These are phyloP conservation scores for Pilophorus perplexus DNA, from an alignment of 2,888 invertebrate species.

Conservation along the genomic window DNA sequence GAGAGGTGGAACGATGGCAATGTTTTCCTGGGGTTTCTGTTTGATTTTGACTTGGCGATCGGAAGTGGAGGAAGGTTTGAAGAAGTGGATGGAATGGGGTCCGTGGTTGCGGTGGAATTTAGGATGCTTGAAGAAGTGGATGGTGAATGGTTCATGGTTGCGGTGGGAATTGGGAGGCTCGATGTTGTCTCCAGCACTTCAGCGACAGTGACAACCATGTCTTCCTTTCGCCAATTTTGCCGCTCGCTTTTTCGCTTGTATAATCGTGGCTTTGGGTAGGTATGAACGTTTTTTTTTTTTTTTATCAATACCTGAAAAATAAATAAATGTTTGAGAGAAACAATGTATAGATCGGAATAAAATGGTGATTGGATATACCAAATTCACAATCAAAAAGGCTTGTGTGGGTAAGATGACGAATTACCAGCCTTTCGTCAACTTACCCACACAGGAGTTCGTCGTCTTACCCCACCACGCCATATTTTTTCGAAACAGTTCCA, in stretches of 20 bases:
- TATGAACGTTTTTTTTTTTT: neutral
- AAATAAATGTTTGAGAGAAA: neutral
- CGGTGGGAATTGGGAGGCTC: neutral
- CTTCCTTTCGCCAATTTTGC: neutral
- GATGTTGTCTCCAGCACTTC: slow-evolving; percentile 5
- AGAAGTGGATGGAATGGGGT: slow-evolving; percentile 1
- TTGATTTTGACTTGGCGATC: slow-evolving; percentile 4
- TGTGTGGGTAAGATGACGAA: too few relatives aligned
- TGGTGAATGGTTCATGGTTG: neutral
- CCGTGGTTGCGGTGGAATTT: neutral
- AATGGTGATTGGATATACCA: too few relatives aligned
- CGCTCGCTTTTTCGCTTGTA: too few relatives aligned
- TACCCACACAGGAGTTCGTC: slow-evolving; percentile 8
- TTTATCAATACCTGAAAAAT: too few relatives aligned
- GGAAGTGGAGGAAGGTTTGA: slow-evolving; percentile 14
- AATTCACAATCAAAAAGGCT: neutral
- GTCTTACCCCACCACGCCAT: slow-evolving; percentile 10
- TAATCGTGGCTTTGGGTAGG: neutral
- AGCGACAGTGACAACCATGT: neutral
- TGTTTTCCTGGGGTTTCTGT: neutral
- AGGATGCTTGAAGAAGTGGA: neutral
- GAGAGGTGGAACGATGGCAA: slow-evolving; percentile 14
- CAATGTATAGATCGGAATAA: neutral
- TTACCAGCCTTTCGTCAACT: neutral
- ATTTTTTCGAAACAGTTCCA: too few relatives aligned